Base-by-base conservation (phyloP, 2,797 vertebrate genomes). In the Eospalax fontanierii region DNA sequence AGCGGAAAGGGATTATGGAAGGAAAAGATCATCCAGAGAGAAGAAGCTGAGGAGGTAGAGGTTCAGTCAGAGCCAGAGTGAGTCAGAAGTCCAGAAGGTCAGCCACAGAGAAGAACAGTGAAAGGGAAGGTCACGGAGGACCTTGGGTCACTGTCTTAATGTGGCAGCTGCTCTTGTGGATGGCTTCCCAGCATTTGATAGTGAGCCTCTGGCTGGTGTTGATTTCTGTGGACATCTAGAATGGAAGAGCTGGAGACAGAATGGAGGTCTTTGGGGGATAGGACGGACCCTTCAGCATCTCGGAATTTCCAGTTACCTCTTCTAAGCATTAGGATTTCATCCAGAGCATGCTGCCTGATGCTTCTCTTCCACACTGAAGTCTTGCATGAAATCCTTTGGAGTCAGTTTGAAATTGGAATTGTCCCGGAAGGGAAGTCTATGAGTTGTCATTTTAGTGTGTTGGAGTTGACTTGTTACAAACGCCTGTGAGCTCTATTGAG, bases 31-130 rank as follows among this genome's bases (percentile, higher is more conserved):
- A n/a, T n/a, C n/a, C n/a, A n/a, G n/a, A n/a, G n/a, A n/a, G n/a
- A n/a, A n/a, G n/a, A n/a, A 78, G 30, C 33, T 24, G 24, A 46
- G 4, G n/a, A 30, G 24, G 28, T 28, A 3, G 24, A 4, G 10
- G 7, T 65, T 12, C n/a, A 57, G 26, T 8, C 0, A 0, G 33
- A 82, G 24, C 4, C 12, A n/a, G 26, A 75, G 22, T 15, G 73
- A 74, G 38, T 22, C 24, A 43, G 66, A 57, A 82, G 50, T n/a
- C 50, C 30, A 35, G 30, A 1, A 0, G 4, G 43, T 18, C 8
- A 2, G 26, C 2, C 12, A 1, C 30, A 9, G 0, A 65, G 3
- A 19, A 10, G 19, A 78, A 54, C 0, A 2, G 6, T 2, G 38
- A 4, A 38, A 2, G 30, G 28, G 26, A 33, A 80, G 59, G 19